Evolutionary conservation across 2,797 vertebrate genomes (phyloP).

Genomic region (Buceros bicornis): DNA sequence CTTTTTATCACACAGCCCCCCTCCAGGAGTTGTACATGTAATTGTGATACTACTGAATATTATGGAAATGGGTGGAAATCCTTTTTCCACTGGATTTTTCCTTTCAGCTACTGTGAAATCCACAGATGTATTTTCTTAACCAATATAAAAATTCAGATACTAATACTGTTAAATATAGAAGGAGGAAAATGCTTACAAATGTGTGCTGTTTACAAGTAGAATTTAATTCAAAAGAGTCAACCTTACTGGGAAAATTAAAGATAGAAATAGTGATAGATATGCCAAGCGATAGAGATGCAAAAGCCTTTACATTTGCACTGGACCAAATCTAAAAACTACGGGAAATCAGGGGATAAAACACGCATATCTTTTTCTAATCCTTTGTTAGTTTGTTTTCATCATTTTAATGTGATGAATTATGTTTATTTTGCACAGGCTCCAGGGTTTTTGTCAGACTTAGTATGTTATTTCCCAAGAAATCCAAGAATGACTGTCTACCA

Average conservation of each 20-base stretch:
- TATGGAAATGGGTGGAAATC: background rate
- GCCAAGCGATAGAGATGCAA: background rate
- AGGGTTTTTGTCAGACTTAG: background rate
- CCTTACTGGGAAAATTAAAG: background rate
- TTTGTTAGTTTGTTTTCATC: background rate
- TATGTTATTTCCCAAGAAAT: background rate
- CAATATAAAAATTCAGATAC: background rate
- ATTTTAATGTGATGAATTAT: background rate
- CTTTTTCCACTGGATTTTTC: background rate
- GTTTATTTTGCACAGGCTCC: background rate
- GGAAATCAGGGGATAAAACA: background rate
- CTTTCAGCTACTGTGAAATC: background rate
- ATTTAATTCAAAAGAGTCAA: background rate
- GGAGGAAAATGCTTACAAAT: background rate
- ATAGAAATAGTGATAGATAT: background rate
- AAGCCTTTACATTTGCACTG: background rate
- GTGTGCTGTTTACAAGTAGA: background rate
- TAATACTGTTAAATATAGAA: background rate
- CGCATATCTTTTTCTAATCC: background rate
- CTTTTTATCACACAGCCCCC: rapidly evolving
- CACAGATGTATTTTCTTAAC: background rate
- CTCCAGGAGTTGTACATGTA: rapidly evolving
- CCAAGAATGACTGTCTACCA: background rate
- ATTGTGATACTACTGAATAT: background rate
- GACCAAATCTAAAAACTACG: background rate